Evolutionary conservation across 2,113 vertebrate genomes (phyloP).

Genomic region (Formicarius rufipectus): DNA sequence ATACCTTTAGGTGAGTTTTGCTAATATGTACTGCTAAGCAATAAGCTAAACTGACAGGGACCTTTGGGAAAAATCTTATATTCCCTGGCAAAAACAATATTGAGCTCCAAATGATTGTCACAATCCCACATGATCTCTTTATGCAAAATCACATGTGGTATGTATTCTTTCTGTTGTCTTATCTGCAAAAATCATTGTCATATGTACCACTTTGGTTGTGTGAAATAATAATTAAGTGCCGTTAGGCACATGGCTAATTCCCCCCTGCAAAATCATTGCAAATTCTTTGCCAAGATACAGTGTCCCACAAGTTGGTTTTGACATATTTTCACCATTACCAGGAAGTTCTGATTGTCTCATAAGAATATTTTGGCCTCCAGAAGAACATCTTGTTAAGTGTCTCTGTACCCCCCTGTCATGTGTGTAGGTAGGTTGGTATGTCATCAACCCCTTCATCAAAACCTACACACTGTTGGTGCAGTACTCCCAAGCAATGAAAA

Average conservation of each 20-base stretch:
- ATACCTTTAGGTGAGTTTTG: background rate
- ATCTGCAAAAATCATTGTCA: background rate
- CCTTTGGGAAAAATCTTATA: background rate
- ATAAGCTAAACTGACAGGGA: background rate
- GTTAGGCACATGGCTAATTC: background rate
- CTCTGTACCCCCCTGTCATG: background rate
- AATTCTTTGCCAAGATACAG: background rate
- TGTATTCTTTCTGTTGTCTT: background rate
- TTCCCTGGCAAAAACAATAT: background rate
- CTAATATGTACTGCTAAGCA: background rate
- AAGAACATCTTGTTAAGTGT: background rate
- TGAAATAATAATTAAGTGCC: slow-evolving; percentile 23
- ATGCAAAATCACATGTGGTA: background rate
- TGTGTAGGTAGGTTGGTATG: background rate
- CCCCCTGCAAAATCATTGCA: background rate
- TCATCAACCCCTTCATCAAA: background rate
- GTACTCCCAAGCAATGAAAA: background rate
- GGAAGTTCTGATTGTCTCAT: background rate
- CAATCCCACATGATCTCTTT: background rate
- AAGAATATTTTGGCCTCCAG: background rate
- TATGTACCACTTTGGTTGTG: background rate
- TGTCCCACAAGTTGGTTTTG: background rate
- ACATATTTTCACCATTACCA: background rate
- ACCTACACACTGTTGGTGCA: background rate
- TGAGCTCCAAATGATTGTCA: background rate